A percentile compares a stretch with the other conserved stretches of the same genome.
Conservation (phyloP, 2,797 vertebrate genomes). For the Todus mexicanus region DNA sequence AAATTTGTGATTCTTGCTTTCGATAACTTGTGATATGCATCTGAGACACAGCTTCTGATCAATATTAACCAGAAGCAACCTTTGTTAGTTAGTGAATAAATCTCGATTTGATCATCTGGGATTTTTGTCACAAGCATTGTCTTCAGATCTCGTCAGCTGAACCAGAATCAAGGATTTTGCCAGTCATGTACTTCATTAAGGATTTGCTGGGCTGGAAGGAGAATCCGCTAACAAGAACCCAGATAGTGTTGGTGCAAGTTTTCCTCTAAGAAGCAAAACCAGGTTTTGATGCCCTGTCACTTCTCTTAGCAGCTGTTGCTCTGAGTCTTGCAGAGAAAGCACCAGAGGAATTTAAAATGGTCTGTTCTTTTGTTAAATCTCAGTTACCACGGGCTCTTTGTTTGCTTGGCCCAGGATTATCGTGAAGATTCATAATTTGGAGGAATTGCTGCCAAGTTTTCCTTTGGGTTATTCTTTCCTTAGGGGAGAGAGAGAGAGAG, state of each 20-base stretch:
- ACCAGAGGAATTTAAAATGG: not conserved
- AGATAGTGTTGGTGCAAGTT: not conserved
- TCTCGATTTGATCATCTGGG: not conserved
- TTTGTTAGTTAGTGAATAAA: not conserved
- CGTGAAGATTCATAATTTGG: not conserved
- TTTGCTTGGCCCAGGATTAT: not conserved
- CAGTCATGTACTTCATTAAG: not conserved
- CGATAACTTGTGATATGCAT: not conserved
- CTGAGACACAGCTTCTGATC: not conserved
- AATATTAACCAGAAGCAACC: not conserved
- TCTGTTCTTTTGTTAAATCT: not conserved
- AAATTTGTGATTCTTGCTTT: not conserved
- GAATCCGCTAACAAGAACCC: not conserved
- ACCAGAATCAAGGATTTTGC: not conserved
- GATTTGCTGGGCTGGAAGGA: not conserved
- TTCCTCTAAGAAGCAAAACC: not conserved
- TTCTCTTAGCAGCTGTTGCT: not conserved
- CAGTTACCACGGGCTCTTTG: not conserved
- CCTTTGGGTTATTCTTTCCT: not conserved
- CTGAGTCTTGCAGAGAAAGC: not conserved
- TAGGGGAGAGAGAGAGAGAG: not conserved
- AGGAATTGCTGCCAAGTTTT: not conserved
- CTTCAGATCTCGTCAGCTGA: not conserved
- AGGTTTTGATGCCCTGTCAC: not conserved
- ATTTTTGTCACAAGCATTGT: not conserved